Percentiles rank a stretch among this genome's conserved stretches.
Evolutionary conservation across 2,113 vertebrate genomes (phyloP).

Genomic region (Indicator maculatus): DNA sequence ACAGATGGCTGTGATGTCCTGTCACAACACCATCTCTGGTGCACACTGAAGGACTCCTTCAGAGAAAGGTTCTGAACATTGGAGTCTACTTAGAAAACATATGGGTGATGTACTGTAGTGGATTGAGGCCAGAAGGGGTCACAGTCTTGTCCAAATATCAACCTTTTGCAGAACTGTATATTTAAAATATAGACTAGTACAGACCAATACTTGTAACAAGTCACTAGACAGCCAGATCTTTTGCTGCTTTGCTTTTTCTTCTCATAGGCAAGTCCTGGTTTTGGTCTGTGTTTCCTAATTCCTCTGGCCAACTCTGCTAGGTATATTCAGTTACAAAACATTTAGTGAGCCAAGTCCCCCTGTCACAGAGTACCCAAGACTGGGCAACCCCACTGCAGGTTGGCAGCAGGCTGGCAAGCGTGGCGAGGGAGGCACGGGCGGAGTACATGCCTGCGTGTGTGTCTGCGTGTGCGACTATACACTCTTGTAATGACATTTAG

Average conservation of each 20-base stretch:
- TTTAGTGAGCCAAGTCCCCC: background rate
- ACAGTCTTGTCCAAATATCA: background rate
- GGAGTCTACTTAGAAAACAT: background rate
- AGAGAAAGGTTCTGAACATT: background rate
- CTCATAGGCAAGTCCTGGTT: background rate
- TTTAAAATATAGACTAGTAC: background rate
- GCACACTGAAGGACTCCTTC: background rate
- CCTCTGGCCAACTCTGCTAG: background rate
- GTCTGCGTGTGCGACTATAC: fast-evolving
- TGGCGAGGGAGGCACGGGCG: fast-evolving
- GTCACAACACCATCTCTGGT: background rate
- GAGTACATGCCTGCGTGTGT: fast-evolving
- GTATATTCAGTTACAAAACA: background rate
- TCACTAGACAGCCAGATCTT: background rate
- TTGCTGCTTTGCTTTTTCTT: background rate
- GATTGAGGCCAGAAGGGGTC: background rate
- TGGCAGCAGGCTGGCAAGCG: background rate
- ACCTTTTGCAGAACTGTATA: background rate
- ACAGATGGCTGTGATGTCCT: background rate
- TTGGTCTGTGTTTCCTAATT: background rate
- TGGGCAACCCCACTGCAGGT: background rate
- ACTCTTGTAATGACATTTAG: fast-evolving
- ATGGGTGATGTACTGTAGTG: background rate
- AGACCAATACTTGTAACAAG: background rate
- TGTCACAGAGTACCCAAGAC: background rate